Base-by-base conservation (phyloP, 2,888 invertebrate species). In the Phaonia tiefii region DNA sequence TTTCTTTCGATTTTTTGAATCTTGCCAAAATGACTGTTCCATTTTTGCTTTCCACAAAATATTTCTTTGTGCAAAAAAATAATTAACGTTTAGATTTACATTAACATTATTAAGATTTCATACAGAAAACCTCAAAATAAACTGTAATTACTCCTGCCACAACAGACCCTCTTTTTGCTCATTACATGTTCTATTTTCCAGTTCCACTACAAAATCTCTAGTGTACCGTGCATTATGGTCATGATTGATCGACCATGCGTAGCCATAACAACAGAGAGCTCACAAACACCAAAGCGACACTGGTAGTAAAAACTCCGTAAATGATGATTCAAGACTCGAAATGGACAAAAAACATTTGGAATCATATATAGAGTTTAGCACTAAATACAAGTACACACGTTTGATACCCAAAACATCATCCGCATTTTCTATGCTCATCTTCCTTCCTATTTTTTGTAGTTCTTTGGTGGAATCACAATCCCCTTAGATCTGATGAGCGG, bases 241-340 rank as follows among this genome's bases (percentile, higher is more conserved):
- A 84, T 84, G 82, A 78, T 72, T 83, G 84, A 83, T 80, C 79
- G 79, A 51, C 80, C 83, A 84, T 80, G 82, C 84, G 83, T 69
- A 74, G 37, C 75, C 56, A 67, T 8, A 42, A 54, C 20, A 25
- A 25, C 65, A 39, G 31, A 31, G 37, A 37, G 31, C 17, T n/a
- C n/a, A n/a, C 31, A 31, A 31, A 31, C 31, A 31, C 4, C 31
- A 31, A 31, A 31, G 31, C 31, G 8, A 8, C 31, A 31, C 31
- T 8, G 8, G 31, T 31, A 8, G 4, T 31, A 31, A 8, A 31
- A 8, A 31, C 31, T 5, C 31, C 31, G 31, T 8, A 5, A 20
- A 20, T 2, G 49, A 49, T 49, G 49, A 49, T 20, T 49, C 49
- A 49, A 17, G 7, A 1, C 17, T 46, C 25, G 22, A 22, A n/a